Base-by-base conservation (phyloP, 2,113 vertebrate species). In the Spilogale gracilis region DNA sequence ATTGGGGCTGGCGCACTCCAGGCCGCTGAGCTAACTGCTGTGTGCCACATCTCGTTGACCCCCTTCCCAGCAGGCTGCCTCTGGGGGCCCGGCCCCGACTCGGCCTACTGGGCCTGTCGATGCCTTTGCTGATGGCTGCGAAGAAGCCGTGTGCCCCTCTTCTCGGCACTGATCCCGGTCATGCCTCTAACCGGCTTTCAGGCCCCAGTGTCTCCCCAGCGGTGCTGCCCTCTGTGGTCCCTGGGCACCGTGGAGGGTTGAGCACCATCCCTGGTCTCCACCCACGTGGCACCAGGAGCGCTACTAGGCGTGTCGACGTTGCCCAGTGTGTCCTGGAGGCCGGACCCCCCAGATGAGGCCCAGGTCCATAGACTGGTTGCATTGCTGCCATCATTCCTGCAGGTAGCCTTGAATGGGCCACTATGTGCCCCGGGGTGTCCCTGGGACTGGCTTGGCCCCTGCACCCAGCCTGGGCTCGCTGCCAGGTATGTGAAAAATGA, bases 31-130 rank as follows among this genome's bases (percentile, higher is more conserved):
- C 50, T 32, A 25, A 12, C n/a, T 13, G 27, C 30, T 63, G 0
- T 54, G 7, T 0, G 23, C 52, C 43, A 0, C 2, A 17, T 6
- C 1, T 0, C 6, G 25, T 48, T 17, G 32, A 13, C 2, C 54
- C n/a, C 38, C n/a, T 17, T 32, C 65, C 38, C 27, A 2, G 54
- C 25, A 1, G 3, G 74, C 73, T 14, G 13, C n/a, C 21, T 14
- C 80, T 2, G 3, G 60, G 80, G 43, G n/a, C 27, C 74, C 43
- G 5, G 54, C 63, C 50, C 61, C 11, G 38, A 52, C n/a, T 25
- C 4, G 79, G 60, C 67, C 56, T 56, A 54, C 14, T 3, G 67
- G 58, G 27, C 56, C 63, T 50, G 8, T 32, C 9, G 0, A 2
- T 7, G 94, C 13, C n/a, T 18, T 27, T 2, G 1, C 67, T 20